These are phyloP conservation scores for Drosophila nigricruria DNA, from an alignment of 2,888 invertebrate genomes.

Conservation along the genomic window DNA sequence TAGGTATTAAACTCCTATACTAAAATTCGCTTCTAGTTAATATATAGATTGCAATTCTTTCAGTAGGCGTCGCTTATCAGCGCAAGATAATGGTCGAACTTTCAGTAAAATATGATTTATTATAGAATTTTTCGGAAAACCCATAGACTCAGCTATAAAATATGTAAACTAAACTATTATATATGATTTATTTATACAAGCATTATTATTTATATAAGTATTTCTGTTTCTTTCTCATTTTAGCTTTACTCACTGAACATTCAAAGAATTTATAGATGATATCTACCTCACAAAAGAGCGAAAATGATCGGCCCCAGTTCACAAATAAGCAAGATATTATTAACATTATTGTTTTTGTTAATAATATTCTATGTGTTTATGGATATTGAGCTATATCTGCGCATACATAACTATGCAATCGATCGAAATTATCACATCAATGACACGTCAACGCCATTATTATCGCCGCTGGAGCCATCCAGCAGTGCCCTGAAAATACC, in stretches of 20 bases:
- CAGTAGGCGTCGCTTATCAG: conserved; percentile 3
- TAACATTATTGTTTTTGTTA: conserved; percentile 87
- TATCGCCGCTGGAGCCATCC: conserved; percentile 44
- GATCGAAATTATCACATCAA: conserved; percentile 86
- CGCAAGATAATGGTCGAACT: not conserved
- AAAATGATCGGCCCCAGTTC: conserved; percentile 91
- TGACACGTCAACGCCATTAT: conserved; percentile 48
- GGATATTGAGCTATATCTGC: conserved; percentile 90
- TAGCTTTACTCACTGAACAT: conserved; percentile 46
- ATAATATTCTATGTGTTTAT: conserved; percentile 89
- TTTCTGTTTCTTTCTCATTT: conserved; percentile 21
- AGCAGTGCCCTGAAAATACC: conserved; percentile 50
- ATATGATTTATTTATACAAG: too few species aligned
- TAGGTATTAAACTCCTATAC: not conserved
- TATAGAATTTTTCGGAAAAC: not conserved
- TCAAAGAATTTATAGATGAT: conserved; percentile 57
- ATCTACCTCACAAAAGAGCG: conserved; percentile 62
- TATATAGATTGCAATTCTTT: conserved; percentile 6
- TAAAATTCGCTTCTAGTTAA: not conserved
- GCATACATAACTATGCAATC: conserved; percentile 90
- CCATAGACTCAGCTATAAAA: not conserved
- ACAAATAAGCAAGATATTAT: conserved; percentile 90
- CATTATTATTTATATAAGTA: too few species aligned
- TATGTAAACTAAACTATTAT: not conserved
- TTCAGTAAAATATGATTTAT: not conserved